Percentiles rank a stretch among this genome's conserved stretches.
Conservation (phyloP, 1,140 invertebrate genomes). For the Eumeta japonica region DNA sequence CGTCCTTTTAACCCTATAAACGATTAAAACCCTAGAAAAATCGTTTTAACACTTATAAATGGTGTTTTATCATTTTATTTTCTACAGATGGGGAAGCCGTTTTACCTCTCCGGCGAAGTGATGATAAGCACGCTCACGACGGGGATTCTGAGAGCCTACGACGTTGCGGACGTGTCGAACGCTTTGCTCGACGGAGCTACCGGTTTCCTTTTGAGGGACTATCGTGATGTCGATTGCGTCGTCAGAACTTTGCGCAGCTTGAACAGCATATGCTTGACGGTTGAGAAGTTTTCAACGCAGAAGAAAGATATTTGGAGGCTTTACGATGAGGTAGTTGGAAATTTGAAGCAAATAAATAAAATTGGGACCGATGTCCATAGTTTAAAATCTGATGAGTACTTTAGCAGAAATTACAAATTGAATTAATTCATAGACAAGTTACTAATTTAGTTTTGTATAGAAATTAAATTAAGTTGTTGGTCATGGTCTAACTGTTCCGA, state of each 20-base stretch:
- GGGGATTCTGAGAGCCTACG: conserved; percentile 17
- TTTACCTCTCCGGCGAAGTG: conserved; percentile 24
- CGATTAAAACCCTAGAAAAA: no score
- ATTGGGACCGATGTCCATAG: no score
- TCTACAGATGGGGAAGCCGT: conserved; percentile 33
- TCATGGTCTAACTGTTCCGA: no score
- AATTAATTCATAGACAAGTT: no score
- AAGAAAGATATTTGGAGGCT: conserved; percentile 19
- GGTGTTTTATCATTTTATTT: no score
- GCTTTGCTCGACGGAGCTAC: conserved; percentile 30
- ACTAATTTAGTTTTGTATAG: no score
- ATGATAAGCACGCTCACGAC: conserved; percentile 16
- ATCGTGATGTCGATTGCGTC: conserved; percentile 15
- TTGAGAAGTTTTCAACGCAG: conserved; percentile 24
- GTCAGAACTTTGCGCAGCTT: conserved; percentile 18
- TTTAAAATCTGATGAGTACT: no score
- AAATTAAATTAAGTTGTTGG: no score
- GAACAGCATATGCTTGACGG: conserved; percentile 21
- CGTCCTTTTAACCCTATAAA: no score
- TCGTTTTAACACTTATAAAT: no score
- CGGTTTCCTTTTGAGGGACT: conserved; percentile 27
- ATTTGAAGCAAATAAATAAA: no score
- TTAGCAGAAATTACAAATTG: no score
- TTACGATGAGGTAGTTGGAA: conserved; percentile 22
- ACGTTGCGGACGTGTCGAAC: conserved; percentile 30